These are phyloP conservation scores for Actenoides lindsayi DNA, from an alignment of 2,113 vertebrate species.

Conservation along the genomic window DNA sequence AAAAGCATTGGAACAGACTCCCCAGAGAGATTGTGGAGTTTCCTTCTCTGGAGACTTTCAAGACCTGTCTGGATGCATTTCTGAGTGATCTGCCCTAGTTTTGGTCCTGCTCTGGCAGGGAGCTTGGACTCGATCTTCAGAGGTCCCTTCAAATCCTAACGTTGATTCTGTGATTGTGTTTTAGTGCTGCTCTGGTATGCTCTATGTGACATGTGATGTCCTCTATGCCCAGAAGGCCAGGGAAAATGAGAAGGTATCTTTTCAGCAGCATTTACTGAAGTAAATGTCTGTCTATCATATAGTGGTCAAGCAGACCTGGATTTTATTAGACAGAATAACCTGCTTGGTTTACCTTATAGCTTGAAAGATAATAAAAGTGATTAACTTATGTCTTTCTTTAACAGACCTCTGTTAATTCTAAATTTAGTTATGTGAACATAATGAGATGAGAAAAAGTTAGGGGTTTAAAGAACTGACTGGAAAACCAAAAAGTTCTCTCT, in stretches of 20 bases:
- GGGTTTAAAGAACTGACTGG: not conserved
- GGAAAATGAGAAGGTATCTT: not conserved
- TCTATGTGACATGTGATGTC: not conserved
- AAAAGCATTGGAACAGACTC: too few relatives aligned
- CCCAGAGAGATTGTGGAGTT: too few relatives aligned
- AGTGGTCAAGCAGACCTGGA: not conserved
- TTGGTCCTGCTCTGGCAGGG: too few relatives aligned
- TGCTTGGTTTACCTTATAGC: not conserved
- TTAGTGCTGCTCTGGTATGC: not conserved
- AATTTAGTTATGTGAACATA: not conserved
- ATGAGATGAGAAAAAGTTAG: too few relatives aligned
- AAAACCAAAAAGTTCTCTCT: not conserved
- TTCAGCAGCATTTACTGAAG: not conserved
- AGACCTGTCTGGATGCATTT: too few relatives aligned
- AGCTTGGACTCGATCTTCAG: too few relatives aligned
- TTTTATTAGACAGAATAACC: not conserved
- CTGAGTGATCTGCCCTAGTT: too few relatives aligned
- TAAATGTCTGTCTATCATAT: not conserved
- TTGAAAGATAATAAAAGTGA: not conserved
- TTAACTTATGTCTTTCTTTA: not conserved
- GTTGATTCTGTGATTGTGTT: not conserved
- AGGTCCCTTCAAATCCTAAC: too few relatives aligned
- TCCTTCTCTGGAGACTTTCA: too few relatives aligned
- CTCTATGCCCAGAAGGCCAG: not conserved
- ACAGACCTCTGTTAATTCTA: not conserved